Percentiles rank a stretch among this genome's conserved stretches.
Conservation (phyloP, 2,888 invertebrate species). For the Brachylomia viminalis region DNA sequence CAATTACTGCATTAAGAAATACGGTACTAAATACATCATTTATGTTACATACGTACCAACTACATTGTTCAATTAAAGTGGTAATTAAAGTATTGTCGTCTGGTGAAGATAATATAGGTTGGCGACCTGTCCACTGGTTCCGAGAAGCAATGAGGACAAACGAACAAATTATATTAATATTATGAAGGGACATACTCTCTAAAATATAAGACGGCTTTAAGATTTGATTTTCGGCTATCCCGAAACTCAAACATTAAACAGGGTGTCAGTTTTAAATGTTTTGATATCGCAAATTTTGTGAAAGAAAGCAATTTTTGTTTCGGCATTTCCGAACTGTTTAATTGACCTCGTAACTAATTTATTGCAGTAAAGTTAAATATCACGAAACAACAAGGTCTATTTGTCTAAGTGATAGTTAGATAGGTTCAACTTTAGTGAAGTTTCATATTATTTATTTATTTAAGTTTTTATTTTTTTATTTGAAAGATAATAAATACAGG, state of each 20-base stretch:
- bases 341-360: neutral
- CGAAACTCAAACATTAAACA: neutral
- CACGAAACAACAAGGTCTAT: neutral
- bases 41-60: constrained; percentile 28
- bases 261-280: neutral
- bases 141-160: constrained; percentile 43
- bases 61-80: constrained; percentile 24
- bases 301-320: no score
- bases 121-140: constrained; percentile 39
- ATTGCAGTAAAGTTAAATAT: neutral
- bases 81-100: constrained; percentile 58
- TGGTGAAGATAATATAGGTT: constrained; percentile 55
- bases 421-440: no score
- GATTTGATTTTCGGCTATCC: neutral
- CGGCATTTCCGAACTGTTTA: neutral
- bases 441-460: no score
- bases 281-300: neutral
- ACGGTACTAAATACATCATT: constrained; percentile 4
- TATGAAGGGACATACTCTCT: neutral
- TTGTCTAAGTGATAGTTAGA: neutral
- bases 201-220: neutral
- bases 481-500: no score
- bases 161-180: constrained; percentile 27
- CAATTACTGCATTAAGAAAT: neutral
- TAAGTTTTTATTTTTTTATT: no score